Base-by-base conservation (phyloP, 2,113 vertebrate species). In the Cettia cetti region DNA sequence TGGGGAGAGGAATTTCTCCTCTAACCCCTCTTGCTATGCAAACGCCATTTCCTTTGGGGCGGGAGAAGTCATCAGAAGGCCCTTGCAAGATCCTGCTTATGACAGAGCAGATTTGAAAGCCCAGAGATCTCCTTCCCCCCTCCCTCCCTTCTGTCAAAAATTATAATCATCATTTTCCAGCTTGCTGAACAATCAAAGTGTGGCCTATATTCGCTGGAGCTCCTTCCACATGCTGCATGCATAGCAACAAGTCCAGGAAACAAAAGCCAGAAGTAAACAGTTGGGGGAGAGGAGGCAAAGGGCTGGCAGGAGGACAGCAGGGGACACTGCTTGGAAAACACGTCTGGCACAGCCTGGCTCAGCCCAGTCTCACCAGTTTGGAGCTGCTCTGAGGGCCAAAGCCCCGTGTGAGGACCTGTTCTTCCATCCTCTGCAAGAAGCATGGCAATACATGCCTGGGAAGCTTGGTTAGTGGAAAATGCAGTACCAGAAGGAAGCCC, bases 111-210 rank as follows among this genome's bases (percentile, higher is more conserved):
- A 97, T 97, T 94, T 95, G 88, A 96, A 94, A 96, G 90, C 95
- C 71, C 84, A 11, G 89, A 94, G 92, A 96, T 94, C 92, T 92
- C 65, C 92, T 92, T 92, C 76, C 94, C 94, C 95, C 84, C 91
- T 90, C 93, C 90, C 94, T 94, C 63, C 78, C 74, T 95, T 77
- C 96, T 96, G 96, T 97, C 97, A 97, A 96, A 96, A 96, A 97
- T 97, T 96, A 97, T 97, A 92, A 96, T 96, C 96, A 94, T 97
- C 97, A 96, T 96, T 97, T 97, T 96, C 97, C 96, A 96, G 96
- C 94, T 54, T 97, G 96, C 96, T 96, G 95, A 97, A 97, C 97
- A 97, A 97, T 97, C 97, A 94, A 97, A 97, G 96, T 89, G 93
- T 97, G 96, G 84, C 97, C 97, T 97, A 97, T 80, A 97, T 97